These are phyloP conservation scores for Aix galericulata DNA, from an alignment of 2,113 vertebrate genomes.

Conservation along the genomic window DNA sequence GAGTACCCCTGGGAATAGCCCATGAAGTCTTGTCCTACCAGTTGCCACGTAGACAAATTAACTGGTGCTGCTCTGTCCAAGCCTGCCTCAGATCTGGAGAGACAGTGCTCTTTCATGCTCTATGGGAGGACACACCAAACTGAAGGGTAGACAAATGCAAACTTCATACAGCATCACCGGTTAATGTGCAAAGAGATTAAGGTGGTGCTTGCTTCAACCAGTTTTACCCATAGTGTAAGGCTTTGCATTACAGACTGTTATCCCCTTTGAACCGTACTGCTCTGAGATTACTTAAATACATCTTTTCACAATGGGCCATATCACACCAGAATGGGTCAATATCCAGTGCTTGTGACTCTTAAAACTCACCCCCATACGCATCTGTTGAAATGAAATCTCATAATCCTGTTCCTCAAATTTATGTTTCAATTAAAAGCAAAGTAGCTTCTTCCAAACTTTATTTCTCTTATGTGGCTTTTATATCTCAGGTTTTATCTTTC, in stretches of 20 bases:
- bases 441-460: slow-evolving; percentile 40
- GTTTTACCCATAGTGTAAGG: too few relatives aligned
- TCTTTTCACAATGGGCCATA: neutral
- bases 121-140: neutral
- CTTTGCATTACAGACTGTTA: neutral
- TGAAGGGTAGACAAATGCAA: neutral
- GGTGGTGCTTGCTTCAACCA: neutral
- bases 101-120: neutral
- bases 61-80: neutral
- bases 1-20: neutral
- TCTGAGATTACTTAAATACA: neutral
- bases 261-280: neutral
- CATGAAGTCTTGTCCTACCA: fast-evolving
- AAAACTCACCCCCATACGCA: neutral
- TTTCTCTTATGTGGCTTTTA: slow-evolving; percentile 55
- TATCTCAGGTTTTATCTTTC: slow-evolving; percentile 42
- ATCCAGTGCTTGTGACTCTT: neutral
- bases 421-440: slow-evolving; percentile 67
- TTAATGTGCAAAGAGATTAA: neutral
- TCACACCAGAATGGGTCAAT: neutral
- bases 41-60: neutral
- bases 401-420: slow-evolving; percentile 64
- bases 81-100: neutral
- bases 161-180: neutral
- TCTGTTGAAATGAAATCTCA: slow-evolving; percentile 63